These are phyloP conservation scores for Desoria tigrina DNA, from an alignment of 2,888 invertebrate genomes.

Conservation along the genomic window DNA sequence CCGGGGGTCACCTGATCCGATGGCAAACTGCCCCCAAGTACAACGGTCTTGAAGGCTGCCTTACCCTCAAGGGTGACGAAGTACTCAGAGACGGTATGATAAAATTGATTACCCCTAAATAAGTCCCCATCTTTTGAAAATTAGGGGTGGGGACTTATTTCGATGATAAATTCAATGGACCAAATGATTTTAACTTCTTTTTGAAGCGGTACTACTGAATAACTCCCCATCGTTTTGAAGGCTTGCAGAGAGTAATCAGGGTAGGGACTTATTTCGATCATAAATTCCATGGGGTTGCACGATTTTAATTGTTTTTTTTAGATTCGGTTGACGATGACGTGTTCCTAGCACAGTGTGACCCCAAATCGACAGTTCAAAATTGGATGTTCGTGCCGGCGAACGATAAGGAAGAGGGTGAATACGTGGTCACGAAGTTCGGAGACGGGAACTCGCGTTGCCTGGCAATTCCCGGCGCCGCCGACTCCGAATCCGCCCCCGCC, in stretches of 20 bases:
- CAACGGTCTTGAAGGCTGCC: conserved; percentile 42
- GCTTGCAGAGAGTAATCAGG: too few species aligned
- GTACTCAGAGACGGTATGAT: conserved; percentile 5
- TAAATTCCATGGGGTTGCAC: too few species aligned
- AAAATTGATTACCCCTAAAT: too few species aligned
- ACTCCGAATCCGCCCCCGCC: neutral
- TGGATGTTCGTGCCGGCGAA: conserved; percentile 39
- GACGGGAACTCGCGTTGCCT: conserved; percentile 24
- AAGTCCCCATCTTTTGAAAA: too few species aligned
- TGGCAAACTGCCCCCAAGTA: conserved; percentile 41
- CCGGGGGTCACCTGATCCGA: conserved; percentile 42
- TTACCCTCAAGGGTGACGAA: conserved; percentile 5
- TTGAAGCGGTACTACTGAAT: too few species aligned
- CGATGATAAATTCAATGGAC: too few species aligned
- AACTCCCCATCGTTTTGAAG: too few species aligned
- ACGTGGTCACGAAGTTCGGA: conserved; percentile 28
- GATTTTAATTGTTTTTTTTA: too few species aligned
- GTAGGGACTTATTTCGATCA: too few species aligned
- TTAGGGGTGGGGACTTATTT: too few species aligned
- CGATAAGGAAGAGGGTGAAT: neutral
- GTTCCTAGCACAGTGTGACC: conserved; percentile 38
- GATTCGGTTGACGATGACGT: neutral
- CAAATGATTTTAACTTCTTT: too few species aligned
- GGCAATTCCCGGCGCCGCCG: conserved; percentile 18
- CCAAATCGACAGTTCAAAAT: conserved; percentile 29